These are phyloP conservation scores for Drosophila demipolita DNA, from an alignment of 2,888 invertebrate genomes.

Conservation along the genomic window DNA sequence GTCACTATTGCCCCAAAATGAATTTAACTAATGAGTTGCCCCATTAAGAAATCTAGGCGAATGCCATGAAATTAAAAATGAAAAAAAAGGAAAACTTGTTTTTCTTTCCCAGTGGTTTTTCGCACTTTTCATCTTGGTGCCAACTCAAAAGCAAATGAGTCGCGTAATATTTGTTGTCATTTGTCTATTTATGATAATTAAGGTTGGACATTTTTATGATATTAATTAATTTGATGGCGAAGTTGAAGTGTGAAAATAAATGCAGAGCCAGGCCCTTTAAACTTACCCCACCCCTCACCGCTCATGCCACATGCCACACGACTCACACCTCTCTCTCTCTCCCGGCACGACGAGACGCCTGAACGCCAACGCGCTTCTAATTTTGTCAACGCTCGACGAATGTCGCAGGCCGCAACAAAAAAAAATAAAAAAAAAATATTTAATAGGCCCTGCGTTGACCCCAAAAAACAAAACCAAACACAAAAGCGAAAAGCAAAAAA, in stretches of 20 bases:
- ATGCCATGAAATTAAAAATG: conserved; percentile 32
- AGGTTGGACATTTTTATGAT: conserved; percentile 79
- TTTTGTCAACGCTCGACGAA: conserved; percentile 71
- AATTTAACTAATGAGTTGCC: conserved; percentile 64
- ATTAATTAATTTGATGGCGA: conserved; percentile 78
- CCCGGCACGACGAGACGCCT: conserved; percentile 1
- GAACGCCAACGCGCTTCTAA: conserved; percentile 70
- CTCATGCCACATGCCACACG: neutral
- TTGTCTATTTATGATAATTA: conserved; percentile 78
- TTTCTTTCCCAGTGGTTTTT: conserved; percentile 24
- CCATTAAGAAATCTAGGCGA: conserved; percentile 7
- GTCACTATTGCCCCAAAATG: conserved; percentile 51
- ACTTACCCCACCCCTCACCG: conserved; percentile 22
- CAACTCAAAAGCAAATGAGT: conserved; percentile 55
- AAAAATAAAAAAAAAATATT: conserved; percentile 52
- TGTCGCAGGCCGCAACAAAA: conserved; percentile 71
- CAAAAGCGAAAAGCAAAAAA: conserved; percentile 32
- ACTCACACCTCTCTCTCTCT: neutral
- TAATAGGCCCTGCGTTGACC: conserved; percentile 72
- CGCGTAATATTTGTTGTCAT: conserved; percentile 77
- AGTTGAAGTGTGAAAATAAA: conserved; percentile 49
- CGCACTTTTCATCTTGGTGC: conserved; percentile 28
- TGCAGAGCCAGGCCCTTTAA: conserved; percentile 24
- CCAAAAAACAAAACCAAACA: conserved; percentile 49
- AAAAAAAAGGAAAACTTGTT: neutral